These are phyloP conservation scores for Halcyon senegalensis DNA, from an alignment of 2,113 vertebrate genomes.

Conservation along the genomic window DNA sequence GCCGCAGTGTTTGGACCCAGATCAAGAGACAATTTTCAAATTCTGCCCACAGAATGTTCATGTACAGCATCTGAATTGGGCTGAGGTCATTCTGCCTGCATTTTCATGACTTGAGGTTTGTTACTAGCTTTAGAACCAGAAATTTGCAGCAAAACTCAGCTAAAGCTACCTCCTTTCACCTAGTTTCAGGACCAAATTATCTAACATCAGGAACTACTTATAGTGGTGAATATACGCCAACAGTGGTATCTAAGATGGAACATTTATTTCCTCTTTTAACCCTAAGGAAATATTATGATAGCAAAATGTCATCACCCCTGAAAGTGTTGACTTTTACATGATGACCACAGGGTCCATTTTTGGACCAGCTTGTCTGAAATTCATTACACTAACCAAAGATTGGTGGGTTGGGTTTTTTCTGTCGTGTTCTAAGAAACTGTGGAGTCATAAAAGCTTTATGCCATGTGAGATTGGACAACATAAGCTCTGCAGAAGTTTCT, in stretches of 20 bases:
- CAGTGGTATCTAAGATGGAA: constrained; percentile 2
- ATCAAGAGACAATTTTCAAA: constrained; percentile 45
- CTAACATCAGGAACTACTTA: constrained; percentile 17
- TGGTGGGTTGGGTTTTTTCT: neutral
- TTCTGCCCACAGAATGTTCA: constrained; percentile 52
- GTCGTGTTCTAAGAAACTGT: constrained; percentile 3
- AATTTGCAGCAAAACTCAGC: constrained; percentile 3
- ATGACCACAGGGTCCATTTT: constrained; percentile 20
- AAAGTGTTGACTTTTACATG: constrained; percentile 1
- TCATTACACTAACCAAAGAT: constrained; percentile 26
- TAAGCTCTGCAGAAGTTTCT: neutral
- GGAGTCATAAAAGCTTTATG: constrained; percentile 1
- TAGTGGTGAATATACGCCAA: neutral
- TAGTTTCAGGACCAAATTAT: constrained; percentile 2
- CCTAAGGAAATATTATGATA: constrained; percentile 42
- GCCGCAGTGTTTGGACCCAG: constrained; percentile 17
- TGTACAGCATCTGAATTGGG: neutral
- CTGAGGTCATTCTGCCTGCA: constrained; percentile 52
- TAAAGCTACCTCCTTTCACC: constrained; percentile 29
- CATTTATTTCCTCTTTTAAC: constrained; percentile 46
- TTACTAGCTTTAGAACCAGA: constrained; percentile 29
- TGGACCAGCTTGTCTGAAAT: constrained; percentile 31
- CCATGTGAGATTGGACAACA: neutral
- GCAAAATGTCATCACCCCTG: neutral
- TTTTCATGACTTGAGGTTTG: constrained; percentile 47